These are phyloP conservation scores for Sepioteuthis lessoniana DNA, from an alignment of 2,888 invertebrate genomes.

Conservation along the genomic window DNA sequence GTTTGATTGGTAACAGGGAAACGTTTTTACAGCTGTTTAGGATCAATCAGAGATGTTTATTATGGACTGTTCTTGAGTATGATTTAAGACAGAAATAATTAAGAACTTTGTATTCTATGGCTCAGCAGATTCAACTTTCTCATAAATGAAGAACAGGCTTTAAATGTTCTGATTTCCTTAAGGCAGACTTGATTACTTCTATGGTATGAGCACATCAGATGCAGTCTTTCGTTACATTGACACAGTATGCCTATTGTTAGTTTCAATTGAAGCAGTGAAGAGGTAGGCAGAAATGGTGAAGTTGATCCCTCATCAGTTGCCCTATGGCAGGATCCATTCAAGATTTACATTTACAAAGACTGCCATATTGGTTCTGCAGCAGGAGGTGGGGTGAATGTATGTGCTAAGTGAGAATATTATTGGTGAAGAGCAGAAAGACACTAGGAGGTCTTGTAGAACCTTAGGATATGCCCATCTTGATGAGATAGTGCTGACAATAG, in stretches of 20 bases:
- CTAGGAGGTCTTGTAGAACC: background rate
- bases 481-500: constrained; percentile 2
- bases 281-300: background rate
- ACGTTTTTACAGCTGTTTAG: background rate
- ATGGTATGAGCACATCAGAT: background rate
- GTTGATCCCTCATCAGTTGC: background rate
- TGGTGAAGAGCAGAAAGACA: background rate
- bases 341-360: background rate
- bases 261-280: background rate
- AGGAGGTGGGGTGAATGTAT: background rate
- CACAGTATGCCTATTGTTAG: background rate
- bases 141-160: background rate
- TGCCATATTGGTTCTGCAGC: background rate
- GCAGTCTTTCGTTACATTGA: background rate
- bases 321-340: background rate
- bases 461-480: background rate
- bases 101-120: background rate
- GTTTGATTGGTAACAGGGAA: background rate
- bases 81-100: background rate
- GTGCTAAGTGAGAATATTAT: background rate
- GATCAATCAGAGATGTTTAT: background rate
- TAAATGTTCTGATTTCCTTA: background rate
- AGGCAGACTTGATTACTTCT: background rate
- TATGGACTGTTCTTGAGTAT: background rate
- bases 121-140: background rate